Percentiles rank a stretch among this genome's conserved stretches.
These are phyloP conservation scores for Pyrrhia umbra DNA, from an alignment of 2,888 invertebrate species.

Conservation along the genomic window DNA sequence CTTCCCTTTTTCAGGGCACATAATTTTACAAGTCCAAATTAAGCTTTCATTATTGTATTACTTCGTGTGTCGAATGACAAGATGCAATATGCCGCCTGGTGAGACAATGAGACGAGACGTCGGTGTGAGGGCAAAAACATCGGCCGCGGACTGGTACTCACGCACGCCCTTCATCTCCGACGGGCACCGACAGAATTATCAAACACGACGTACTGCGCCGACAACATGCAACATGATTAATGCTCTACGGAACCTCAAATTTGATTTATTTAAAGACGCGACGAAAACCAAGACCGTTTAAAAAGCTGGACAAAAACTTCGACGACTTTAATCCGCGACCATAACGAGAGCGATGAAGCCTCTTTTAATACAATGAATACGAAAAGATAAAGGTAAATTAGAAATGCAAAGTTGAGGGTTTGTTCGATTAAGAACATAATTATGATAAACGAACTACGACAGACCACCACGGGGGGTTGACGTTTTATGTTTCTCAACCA, in stretches of 20 bases:
- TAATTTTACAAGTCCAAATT: constrained; percentile 63
- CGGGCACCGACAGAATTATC: constrained; percentile 65
- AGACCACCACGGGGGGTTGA: constrained; percentile 82
- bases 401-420: constrained; percentile 76
- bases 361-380: constrained; percentile 65
- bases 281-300: constrained; percentile 68
- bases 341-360: constrained; percentile 61
- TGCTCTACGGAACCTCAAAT: constrained; percentile 73
- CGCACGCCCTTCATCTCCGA: constrained; percentile 68
- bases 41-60: constrained; percentile 72
- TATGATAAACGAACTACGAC: constrained; percentile 82
- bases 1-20: constrained; percentile 29
- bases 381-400: constrained; percentile 74
- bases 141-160: constrained; percentile 56
- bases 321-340: constrained; percentile 70
- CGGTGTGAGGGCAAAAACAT: constrained; percentile 67
- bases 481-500: constrained; percentile 82
- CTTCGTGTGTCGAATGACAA: constrained; percentile 66
- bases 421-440: constrained; percentile 81
- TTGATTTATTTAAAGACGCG: constrained; percentile 80
- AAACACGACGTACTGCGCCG: constrained; percentile 62
- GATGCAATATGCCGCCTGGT: constrained; percentile 65
- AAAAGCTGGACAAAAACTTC: constrained; percentile 70
- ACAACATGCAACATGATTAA: constrained; percentile 82
- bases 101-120: constrained; percentile 71